Evolutionary conservation across 64 coral and sea anemone genomes (phyloP), one percentile per base, ranked within the genome.

Genomic region (Cladopsammia gracilis): DNA sequence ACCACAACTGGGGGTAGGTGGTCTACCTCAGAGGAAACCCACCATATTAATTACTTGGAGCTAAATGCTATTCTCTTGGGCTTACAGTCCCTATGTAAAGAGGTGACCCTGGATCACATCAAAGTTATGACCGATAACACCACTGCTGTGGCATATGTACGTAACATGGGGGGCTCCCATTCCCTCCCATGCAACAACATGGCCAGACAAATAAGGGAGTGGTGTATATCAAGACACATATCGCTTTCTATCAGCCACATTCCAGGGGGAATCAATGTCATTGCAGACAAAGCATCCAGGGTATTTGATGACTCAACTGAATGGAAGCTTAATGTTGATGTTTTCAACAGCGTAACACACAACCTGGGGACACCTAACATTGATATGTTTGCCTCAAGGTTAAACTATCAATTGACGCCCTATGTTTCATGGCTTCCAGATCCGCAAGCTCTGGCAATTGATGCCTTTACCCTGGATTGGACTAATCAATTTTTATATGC

Each of bases 91-190:
- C 54, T 95, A 50, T 78, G 16, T 45, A 77, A 26, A 7, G 59
- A 71, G 5, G 23, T 74, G 49, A 68, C 20, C 64, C 15, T 83
- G n/a, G 68, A 64, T 54, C 89, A 92, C 73, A 82, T 92, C 52
- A 81, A 69, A 58, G 62, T 96, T 71, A 91, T 96, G 94, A 82
- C 51, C 62, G 82, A 95, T 45, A 95, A 87, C 53, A 87, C 88
- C 71, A 90, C 77, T 12, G 74, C 93, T 70, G 75, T 91, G 42
- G 62, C 51, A 71, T 86, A 89, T 81, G 57, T 91, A 46, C 60
- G 79, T 62, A 69, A 76, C 10, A 96, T 92, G 94, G 94, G 93
- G 14, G 75, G 75, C 45, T 88, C 53, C 53, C 89, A 88, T 43
- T 88, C 89, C 64, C 10, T 56, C 19, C 77, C 62, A 82, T 91